Evolutionary conservation across 37 sponge, comb jelly and placozoan genomes (phyloP).

Genomic region (Cliona cf. orientalis): DNA sequence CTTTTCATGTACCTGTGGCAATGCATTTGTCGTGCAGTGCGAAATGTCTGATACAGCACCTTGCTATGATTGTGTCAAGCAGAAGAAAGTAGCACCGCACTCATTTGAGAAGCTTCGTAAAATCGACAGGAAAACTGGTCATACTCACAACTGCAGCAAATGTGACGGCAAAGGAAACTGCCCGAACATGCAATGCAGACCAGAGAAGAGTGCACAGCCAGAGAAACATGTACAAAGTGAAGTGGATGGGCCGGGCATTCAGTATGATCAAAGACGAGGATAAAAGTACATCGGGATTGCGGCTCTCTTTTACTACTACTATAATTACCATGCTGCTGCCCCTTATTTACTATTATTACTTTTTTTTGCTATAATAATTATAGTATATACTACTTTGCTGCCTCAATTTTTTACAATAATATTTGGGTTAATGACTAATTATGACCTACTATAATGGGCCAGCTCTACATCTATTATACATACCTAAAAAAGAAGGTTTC

Average conservation of each 20-base stretch:
- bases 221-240: neutral
- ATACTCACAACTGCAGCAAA: conserved; percentile 39
- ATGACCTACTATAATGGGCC: no score
- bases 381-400: no score
- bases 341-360: no score
- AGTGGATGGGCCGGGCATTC: neutral
- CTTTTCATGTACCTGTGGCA: neutral
- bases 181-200: conserved; percentile 12
- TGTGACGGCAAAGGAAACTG: conserved; percentile 47
- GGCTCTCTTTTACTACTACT: no score
- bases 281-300: no score
- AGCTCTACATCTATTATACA: no score
- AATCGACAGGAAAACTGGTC: conserved; percentile 9
- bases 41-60: conserved; percentile 1
- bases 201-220: neutral
- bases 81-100: neutral
- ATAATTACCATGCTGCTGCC: no score
- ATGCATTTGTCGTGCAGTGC: conserved; percentile 1
- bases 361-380: no score
- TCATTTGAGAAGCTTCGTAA: neutral
- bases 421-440: no score
- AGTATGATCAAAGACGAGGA: no score
- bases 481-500: no score
- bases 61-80: neutral
- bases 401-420: no score